These are phyloP conservation scores for Lasioglossum pauxillum DNA, from an alignment of 2,888 invertebrate genomes.

Conservation along the genomic window DNA sequence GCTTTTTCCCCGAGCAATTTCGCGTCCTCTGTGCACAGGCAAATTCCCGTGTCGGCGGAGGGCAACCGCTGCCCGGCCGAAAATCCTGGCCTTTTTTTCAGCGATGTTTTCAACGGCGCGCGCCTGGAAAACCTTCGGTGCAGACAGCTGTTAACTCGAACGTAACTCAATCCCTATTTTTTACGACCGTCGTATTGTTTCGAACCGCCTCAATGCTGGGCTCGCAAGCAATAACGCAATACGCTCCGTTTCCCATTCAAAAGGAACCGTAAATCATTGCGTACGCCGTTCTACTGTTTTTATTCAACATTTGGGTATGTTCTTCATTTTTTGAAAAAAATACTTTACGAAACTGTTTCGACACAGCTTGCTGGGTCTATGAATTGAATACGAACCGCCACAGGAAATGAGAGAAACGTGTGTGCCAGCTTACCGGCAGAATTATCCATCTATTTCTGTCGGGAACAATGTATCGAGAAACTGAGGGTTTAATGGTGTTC, in stretches of 20 bases:
- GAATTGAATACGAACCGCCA: background rate
- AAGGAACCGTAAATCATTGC: background rate
- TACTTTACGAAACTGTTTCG: background rate
- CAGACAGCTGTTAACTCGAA: conserved; percentile 4
- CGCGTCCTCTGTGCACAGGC: background rate
- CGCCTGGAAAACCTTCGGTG: background rate
- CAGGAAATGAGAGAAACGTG: too few species aligned
- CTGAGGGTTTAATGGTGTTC: background rate
- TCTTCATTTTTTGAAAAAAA: too few species aligned
- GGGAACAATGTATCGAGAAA: background rate
- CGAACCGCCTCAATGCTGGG: background rate
- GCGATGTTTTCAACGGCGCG: background rate
- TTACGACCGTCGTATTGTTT: background rate
- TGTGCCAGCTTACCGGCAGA: too few species aligned
- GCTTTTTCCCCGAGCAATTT: conserved; percentile 19
- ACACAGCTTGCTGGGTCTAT: background rate
- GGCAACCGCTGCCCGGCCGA: background rate
- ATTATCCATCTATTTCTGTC: too few species aligned
- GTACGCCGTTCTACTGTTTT: background rate
- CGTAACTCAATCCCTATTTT: background rate
- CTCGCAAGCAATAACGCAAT: background rate
- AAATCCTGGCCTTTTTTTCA: background rate
- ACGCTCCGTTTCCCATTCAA: background rate
- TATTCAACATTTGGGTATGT: background rate
- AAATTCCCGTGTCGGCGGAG: background rate